These are phyloP conservation scores for Tolypeutes matacus DNA, from an alignment of 2,797 vertebrate species.

Conservation along the genomic window DNA sequence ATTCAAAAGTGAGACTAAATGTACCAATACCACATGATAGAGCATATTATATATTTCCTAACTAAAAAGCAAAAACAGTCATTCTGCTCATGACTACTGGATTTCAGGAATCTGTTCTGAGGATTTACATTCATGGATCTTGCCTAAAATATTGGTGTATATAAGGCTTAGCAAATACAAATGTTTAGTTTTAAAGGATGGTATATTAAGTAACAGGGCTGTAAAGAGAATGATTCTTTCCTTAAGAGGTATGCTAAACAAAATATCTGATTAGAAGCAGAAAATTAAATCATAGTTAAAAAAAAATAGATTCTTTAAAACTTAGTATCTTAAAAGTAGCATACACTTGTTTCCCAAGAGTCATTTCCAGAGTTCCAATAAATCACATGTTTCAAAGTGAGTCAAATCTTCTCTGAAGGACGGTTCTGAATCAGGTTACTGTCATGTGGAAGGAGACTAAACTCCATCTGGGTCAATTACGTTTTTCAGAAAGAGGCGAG, in stretches of 20 bases:
- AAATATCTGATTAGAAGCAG: neutral
- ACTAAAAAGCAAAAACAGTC: neutral
- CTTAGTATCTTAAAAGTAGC: constrained; percentile 2
- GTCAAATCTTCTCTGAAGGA: neutral
- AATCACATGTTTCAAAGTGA: constrained; percentile 17
- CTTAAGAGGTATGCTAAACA: neutral
- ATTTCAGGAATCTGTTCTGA: neutral
- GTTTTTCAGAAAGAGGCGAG: constrained; percentile 44
- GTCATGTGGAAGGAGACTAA: constrained; percentile 4
- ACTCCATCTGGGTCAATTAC: neutral
- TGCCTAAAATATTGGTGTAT: neutral
- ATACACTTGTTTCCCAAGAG: neutral
- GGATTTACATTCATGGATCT: neutral
- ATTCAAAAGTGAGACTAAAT: neutral
- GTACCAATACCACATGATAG: fast-evolving
- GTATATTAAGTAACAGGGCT: neutral
- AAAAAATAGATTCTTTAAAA: neutral
- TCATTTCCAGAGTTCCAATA: neutral
- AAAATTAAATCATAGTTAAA: neutral
- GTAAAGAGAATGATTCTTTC: neutral
- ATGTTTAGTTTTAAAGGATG: neutral
- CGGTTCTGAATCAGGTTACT: constrained; percentile 15
- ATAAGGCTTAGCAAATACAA: neutral
- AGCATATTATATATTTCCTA: neutral
- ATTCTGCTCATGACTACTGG: neutral